Base-by-base conservation (phyloP, 2,113 vertebrate species). In the Ifrita kowaldi region DNA sequence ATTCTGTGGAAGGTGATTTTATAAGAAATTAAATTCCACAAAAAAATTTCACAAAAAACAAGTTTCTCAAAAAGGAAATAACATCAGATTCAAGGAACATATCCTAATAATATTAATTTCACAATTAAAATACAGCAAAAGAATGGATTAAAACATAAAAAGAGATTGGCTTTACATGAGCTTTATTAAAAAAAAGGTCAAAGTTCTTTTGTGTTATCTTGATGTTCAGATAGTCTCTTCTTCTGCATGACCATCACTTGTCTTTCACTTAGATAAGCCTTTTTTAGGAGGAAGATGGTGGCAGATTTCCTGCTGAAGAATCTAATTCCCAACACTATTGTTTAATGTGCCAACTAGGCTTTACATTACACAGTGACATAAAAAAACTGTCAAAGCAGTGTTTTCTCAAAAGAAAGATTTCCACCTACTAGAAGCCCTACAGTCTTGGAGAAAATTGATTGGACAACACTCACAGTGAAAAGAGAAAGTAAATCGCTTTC, bases 391-490 rank as follows among this genome's bases (percentile, higher is more conserved):
- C 69, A 82, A 59, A 89, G 26, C 4, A 47, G 3, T 65, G 14
- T 47, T 87, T 94, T 52, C 39, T 68, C 19, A 85, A 44, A 82
- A 89, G 44, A 41, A 93, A 78, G 22, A 57, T 71, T 89, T 78
- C 37, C 17, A 63, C 30, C 53, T 35, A 37, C 13, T 44, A 75
- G 69, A 49, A 76, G 15, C 9, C 24, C n/a, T 75, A 10, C 8
- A 56, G 23, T 56, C 47, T 73, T 78, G 56, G 28, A 89, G 9
- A 44, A 92, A 87, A 90, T 18, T 42, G 41, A 44, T 41, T 78
- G 39, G 68, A 44, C 42, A 84, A 70, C 18, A 33, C 7, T 74
- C 39, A 59, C 17, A 33, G n/a, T 33, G 65, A 69, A 42, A 78
- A 52, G 5, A 81, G 26, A 81, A 83, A 77, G 30, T 39, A 78